Evolutionary conservation across 2,888 invertebrate species (phyloP), one percentile per base, ranked within the genome.

Genomic region (Dicranocentrus wangi): DNA sequence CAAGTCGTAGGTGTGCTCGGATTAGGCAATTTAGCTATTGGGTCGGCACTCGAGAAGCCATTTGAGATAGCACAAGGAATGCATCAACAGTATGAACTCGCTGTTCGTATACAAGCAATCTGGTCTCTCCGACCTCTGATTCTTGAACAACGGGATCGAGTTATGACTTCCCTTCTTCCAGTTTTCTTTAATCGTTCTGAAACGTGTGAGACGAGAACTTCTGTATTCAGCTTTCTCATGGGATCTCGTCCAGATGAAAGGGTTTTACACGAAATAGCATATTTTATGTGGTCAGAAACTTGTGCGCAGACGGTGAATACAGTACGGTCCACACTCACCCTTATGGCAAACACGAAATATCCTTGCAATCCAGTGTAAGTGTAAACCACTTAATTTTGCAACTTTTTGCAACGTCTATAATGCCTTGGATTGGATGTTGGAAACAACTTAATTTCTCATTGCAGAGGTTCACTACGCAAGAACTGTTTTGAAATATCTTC

Each of bases 271-370:
- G 86, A 87, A 69, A 85, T 87, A 55, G 84, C 85, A 1, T 87
- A 87, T 58, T 86, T 82, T 65, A 85, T 87, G 86, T 87, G 87
- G 87, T 82, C 85, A 0, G 87, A 87, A 63, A 78, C 85, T 1
- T 86, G 85, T 63, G 83, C 86, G 8, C 85, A 86, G 27, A 84
- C 84, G 0, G 43, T 61, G 0, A 87, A 87, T 32, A 71, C 82
- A 51, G 87, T 87, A 15, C 28, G 85, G 10, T 82, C 87, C 0
- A 83, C 81, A 15, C 47, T 87, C 25, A 79, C 65, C 2, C 70
- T 83, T 43, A 69, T 86, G 82, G 71, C 85, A 0, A 84, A 85
- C 21, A 65, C 84, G 8, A 75, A 82, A 61, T 77, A 81, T 53
- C 87, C 87, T 5, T 87, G 87, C 70, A 83, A 82, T 65, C 69